Evolutionary conservation across 2,113 vertebrate genomes (phyloP).

Genomic region (Malurus alboscapulatus): DNA sequence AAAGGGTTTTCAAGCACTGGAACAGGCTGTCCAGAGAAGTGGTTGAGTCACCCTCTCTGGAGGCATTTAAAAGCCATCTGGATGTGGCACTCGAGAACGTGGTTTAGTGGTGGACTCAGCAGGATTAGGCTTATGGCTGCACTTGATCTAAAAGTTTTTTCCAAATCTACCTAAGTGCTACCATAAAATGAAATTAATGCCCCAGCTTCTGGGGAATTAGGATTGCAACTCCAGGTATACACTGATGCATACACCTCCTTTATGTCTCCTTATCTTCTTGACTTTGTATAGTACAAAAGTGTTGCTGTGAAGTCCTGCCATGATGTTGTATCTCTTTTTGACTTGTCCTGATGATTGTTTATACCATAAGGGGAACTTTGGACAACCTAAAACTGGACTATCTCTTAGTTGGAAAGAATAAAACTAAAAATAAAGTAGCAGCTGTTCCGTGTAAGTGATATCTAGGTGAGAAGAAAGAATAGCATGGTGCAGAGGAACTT

Average conservation of each 20-base stretch:
- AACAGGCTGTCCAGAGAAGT: not conserved
- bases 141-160: not conserved
- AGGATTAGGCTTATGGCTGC: not conserved
- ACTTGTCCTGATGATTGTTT: not conserved
- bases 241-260: not conserved
- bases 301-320: not conserved
- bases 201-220: not conserved
- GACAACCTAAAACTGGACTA: not conserved
- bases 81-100: accelerated
- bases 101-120: not conserved
- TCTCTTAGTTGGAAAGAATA: not conserved
- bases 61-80: not conserved
- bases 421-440: not conserved
- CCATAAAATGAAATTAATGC: not conserved
- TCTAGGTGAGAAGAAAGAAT: not conserved
- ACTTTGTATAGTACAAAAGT: not conserved
- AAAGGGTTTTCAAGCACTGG: not conserved
- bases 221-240: not conserved
- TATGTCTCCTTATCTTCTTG: not conserved
- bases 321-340: not conserved
- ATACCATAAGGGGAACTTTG: not conserved
- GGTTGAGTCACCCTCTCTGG: not conserved
- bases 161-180: not conserved
- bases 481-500: not conserved
- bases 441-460: not conserved